Evolutionary conservation across 2,113 vertebrate genomes (phyloP).

Genomic region (Ascaphus truei): DNA sequence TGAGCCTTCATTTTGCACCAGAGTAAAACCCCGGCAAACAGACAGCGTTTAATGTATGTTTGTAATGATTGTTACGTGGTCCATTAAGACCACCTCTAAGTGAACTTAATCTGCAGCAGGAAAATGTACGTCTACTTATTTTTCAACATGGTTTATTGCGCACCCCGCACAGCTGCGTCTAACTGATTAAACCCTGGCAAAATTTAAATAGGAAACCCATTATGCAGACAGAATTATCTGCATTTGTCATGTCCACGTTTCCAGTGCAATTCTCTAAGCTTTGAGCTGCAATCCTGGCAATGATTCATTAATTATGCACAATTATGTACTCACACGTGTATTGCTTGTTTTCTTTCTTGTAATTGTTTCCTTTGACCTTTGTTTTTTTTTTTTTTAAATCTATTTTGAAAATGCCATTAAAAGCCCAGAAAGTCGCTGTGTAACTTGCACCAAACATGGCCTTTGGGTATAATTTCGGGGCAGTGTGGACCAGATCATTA

Average conservation of each 20-base stretch:
- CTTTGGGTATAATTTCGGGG: too few species aligned
- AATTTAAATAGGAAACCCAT: conserved; percentile 85
- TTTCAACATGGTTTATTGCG: conserved; percentile 74
- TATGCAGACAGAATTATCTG: conserved; percentile 71
- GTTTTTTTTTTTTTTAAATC: too few species aligned
- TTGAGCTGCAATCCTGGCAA: conserved; percentile 30
- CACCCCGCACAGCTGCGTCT: conserved; percentile 74
- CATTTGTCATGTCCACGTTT: conserved; percentile 66
- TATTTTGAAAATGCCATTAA: background rate
- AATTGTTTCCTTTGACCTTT: conserved; percentile 37
- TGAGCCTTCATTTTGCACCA: conserved; percentile 61
- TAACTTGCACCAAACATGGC: too few species aligned
- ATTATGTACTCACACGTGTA: conserved; percentile 36
- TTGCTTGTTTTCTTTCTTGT: conserved; percentile 22
- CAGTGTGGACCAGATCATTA: too few species aligned
- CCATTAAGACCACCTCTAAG: conserved; percentile 81
- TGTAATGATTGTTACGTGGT: conserved; percentile 75
- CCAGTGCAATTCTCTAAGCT: conserved; percentile 56
- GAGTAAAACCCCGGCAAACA: conserved; percentile 71
- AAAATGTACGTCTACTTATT: conserved; percentile 79
- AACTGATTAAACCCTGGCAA: conserved; percentile 77
- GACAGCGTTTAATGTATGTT: conserved; percentile 75
- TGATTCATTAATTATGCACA: conserved; percentile 54
- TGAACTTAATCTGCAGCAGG: conserved; percentile 82
- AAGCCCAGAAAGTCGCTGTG: background rate